Percentiles rank a stretch among this genome's conserved stretches.
Evolutionary conservation across 2,797 vertebrate species (phyloP).

Genomic region (Chelonia mydas): DNA sequence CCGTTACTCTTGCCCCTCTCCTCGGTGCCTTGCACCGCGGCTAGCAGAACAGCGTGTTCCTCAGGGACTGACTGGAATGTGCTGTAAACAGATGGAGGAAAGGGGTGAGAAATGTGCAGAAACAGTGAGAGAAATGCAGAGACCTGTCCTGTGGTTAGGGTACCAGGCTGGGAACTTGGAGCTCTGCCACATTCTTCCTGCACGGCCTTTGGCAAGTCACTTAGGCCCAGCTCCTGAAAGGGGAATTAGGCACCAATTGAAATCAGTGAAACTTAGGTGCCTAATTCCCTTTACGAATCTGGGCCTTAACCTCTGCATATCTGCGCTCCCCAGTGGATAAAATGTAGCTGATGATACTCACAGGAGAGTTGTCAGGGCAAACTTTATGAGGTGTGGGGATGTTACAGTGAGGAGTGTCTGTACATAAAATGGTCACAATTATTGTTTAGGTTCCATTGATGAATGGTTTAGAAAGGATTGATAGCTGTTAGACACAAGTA

Average conservation of each 20-base stretch:
- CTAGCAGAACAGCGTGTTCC: background rate
- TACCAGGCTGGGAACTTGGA: background rate
- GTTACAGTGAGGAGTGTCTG: background rate
- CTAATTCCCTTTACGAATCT: background rate
- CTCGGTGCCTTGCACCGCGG: rapidly evolving
- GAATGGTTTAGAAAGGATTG: background rate
- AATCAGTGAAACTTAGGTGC: background rate
- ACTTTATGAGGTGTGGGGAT: background rate
- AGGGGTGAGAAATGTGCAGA: too few relatives aligned
- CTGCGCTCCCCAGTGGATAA: background rate
- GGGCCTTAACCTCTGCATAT: background rate
- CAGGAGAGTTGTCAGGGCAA: background rate
- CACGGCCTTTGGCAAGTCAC: background rate
- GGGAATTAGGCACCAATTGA: background rate
- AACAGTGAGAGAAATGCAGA: too few relatives aligned
- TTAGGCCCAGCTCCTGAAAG: background rate
- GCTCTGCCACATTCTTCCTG: background rate
- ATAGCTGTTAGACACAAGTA: background rate
- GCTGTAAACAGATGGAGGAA: too few relatives aligned
- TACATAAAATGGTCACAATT: background rate
- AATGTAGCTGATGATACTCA: too few relatives aligned
- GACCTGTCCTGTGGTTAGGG: too few relatives aligned
- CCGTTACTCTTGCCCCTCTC: background rate
- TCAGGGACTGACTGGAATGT: background rate
- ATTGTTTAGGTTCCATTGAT: background rate